These are phyloP conservation scores for Scylla paramamosain DNA, from an alignment of 1,140 invertebrate genomes.

Conservation along the genomic window DNA sequence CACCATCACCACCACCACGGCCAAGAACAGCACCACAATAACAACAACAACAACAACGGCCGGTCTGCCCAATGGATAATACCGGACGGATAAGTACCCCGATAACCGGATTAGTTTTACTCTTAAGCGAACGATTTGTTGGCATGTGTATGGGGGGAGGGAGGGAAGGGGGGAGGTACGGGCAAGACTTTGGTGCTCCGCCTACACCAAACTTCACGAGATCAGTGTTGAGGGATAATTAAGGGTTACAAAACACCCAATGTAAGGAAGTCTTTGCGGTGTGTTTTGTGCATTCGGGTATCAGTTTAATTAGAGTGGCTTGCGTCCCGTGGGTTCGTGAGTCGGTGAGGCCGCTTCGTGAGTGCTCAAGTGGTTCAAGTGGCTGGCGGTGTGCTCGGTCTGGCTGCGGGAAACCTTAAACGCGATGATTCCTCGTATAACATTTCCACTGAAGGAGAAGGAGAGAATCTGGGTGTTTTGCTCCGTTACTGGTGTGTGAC, in stretches of 20 bases:
- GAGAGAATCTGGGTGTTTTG: not conserved
- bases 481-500: not conserved
- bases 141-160: constrained; percentile 26
- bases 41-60: constrained; percentile 26
- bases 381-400: not conserved
- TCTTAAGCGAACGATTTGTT: constrained; percentile 51
- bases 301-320: too few relatives aligned
- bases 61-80: constrained; percentile 38
- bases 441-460: not conserved
- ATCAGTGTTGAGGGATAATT: not conserved
- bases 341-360: too few relatives aligned
- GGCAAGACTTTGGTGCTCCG: not conserved
- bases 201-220: not conserved
- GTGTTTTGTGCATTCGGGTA: too few relatives aligned
- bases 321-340: not conserved
- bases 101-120: constrained; percentile 68
- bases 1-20: constrained; percentile 13
- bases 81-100: constrained; percentile 66
- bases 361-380: not conserved
- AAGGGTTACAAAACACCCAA: not conserved
- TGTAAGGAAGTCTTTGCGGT: too few relatives aligned
- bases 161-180: not conserved
- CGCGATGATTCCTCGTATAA: not conserved
- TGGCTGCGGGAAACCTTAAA: not conserved
- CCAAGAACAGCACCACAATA: not conserved